Base-by-base conservation (phyloP, 2,888 invertebrate genomes). In the Microctonus brassicae region DNA sequence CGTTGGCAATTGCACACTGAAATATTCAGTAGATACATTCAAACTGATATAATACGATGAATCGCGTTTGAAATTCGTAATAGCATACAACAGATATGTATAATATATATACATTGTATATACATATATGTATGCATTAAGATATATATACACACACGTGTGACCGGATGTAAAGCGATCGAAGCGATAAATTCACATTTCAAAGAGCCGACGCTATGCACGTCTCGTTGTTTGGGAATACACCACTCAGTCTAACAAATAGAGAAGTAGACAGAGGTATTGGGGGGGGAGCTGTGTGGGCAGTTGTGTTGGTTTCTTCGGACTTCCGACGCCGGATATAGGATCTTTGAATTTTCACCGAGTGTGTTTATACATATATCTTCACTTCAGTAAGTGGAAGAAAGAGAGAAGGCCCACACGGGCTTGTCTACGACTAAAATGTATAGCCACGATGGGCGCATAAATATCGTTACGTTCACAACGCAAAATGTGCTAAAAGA, bases 1-100 rank as follows among this genome's bases (percentile, higher is more conserved):
- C 63, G 74, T 69, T 65, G 20, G 73, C 70, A 71, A 74, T 74
- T 73, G 29, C 66, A 70, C 73, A 73, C 58, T 72, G 70, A 71
- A 76, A 73, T 76, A 76, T 76, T 76, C 70, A 76, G 74, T 70
- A 70, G 76, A 73, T 73, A 61, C 72, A 62, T n/a, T n/a, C 26
- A 42, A 17, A 42, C 52, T 34, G 58, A 58, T 57, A n/a, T n/a
- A 58, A 34, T 13, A 29, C 57, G n/a, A 34, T 26, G 26, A 29
- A 34, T 58, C n/a, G 53, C 69, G 69, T 75, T 66, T 74, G 72
- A 75, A 77, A 77, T 76, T 77, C 72, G 75, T 77, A 75, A 77
- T 74, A 72, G 72, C 71, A 74, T 39, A n/a, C 10, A 29, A 29
- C 29, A 29, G 53, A 42, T 42, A 2, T 11, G 3, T 42, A n/a